Evolutionary conservation across 2,888 invertebrate genomes (phyloP).

Genomic region (Neocrepidodera transversa): DNA sequence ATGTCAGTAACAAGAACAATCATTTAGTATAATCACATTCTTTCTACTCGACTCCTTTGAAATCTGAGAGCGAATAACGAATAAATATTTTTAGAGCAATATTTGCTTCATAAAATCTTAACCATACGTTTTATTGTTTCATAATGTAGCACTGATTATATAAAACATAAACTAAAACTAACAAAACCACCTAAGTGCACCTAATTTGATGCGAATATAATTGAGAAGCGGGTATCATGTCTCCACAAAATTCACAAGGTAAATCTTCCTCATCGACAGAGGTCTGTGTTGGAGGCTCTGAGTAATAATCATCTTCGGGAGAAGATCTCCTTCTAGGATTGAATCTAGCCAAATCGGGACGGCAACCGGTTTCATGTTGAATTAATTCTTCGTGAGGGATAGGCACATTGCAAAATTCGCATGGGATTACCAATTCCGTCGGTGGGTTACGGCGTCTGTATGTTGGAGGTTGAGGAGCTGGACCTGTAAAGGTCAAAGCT

Average conservation of each 20-base stretch:
- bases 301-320: conserved; percentile 45
- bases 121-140: too few species aligned
- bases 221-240: conserved; percentile 62
- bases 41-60: too few species aligned
- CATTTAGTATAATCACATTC: too few species aligned
- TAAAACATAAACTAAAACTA: too few species aligned
- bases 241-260: conserved; percentile 69
- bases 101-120: too few species aligned
- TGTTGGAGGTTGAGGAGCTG: conserved; percentile 60
- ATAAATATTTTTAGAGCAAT: too few species aligned
- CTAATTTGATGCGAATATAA: conserved; percentile 65
- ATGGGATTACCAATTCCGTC: conserved; percentile 62
- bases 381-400: conserved; percentile 63
- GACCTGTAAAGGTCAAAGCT: conserved; percentile 6
- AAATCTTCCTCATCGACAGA: conserved; percentile 60
- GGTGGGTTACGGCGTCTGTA: conserved; percentile 61
- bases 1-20: too few species aligned
- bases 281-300: conserved; percentile 43
- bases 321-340: conserved; percentile 51
- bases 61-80: too few species aligned
- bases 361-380: conserved; percentile 62
- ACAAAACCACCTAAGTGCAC: conserved; percentile 50
- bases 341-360: conserved; percentile 58
- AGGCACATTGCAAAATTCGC: conserved; percentile 65
- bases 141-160: too few species aligned